phyloP scores from a whole-genome alignment of 2,113 vertebrate genomes.

The Brienomyrus brachyistius region DNA sequence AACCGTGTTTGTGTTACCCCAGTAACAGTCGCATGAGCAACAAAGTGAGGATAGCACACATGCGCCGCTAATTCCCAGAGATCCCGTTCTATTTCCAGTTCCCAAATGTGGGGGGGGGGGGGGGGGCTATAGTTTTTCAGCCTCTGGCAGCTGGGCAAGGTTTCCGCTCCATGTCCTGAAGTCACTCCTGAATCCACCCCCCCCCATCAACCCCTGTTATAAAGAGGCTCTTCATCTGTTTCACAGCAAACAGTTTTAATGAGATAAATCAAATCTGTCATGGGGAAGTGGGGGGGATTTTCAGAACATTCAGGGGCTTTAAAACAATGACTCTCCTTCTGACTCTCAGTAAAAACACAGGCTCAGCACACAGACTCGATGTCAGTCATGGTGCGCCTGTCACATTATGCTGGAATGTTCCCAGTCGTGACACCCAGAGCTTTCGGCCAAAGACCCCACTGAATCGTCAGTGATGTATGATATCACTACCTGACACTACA shows the following conservation, averaged over 20 bases:
- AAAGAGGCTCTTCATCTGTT: neutral
- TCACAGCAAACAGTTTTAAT: neutral
- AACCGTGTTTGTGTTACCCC: constrained; percentile 22
- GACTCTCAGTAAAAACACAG: neutral
- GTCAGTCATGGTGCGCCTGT: neutral
- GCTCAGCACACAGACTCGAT: neutral
- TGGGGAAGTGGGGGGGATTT: neutral
- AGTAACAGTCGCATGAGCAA: constrained; percentile 14
- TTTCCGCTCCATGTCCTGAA: constrained; percentile 1
- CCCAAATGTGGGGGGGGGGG: neutral
- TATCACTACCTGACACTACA: neutral
- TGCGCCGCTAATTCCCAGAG: neutral
- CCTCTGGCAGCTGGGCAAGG: neutral
- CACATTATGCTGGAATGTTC: neutral
- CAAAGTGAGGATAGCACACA: constrained; percentile 14
- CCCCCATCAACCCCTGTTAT: neutral
- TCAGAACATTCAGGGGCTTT: neutral
- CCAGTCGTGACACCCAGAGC: neutral
- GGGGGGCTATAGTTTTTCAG: neutral
- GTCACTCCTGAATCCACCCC: neutral
- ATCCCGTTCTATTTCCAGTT: constrained; percentile 25
- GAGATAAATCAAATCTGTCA: neutral
- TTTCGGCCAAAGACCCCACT: neutral
- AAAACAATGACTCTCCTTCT: neutral
- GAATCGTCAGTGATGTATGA: neutral